Base-by-base conservation (phyloP, 1,140 invertebrate genomes). In the Mya arenaria region DNA sequence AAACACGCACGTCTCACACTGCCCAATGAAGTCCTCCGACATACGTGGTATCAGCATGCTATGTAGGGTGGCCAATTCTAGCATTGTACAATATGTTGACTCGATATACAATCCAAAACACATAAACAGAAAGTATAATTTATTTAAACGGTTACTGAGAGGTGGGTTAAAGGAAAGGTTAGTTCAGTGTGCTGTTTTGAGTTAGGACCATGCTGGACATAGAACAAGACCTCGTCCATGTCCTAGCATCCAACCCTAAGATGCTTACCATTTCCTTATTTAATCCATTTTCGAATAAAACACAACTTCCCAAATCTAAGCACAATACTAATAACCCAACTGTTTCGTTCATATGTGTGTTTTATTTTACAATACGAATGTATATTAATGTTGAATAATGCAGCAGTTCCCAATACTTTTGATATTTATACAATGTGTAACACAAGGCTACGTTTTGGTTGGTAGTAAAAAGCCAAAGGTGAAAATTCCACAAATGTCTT, bases 101-200 rank as follows among this genome's bases (percentile, higher is more conserved):
- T 65, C 58, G 5, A 78, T 78, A 37, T 66, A 66, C 62, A 78
- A 55, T n/a, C 74, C 74, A 66, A 25, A 36, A 78, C n/a, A 10
- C n/a, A 23, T 23, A 23, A 60, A 23, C 10, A 8, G n/a, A n/a
- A n/a, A 19, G 19, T 13, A 23, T 23, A 60, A 25, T 23, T 60
- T 48, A 15, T 48, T 13, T 13, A 60, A 19, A 60, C 19, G n/a
- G 8, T 10, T 23, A 13, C n/a, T 60, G 8, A 10, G 8, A 25
- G n/a, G 23, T 10, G n/a, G 10, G 23, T 60, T 13, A 23, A 19
- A 60, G n/a, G 10, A 8, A 13, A 10, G 56, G 10, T 13, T 60
- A 60, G n/a, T 19, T 28, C 10, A 10, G 30, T 13, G 19, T 23
- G n/a, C n/a, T 10, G 8, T 19, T 8, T 13, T 60, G 23, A 48